Base-by-base conservation (phyloP, 2,888 invertebrate genomes). In the Cryptophagus acutangulus region DNA sequence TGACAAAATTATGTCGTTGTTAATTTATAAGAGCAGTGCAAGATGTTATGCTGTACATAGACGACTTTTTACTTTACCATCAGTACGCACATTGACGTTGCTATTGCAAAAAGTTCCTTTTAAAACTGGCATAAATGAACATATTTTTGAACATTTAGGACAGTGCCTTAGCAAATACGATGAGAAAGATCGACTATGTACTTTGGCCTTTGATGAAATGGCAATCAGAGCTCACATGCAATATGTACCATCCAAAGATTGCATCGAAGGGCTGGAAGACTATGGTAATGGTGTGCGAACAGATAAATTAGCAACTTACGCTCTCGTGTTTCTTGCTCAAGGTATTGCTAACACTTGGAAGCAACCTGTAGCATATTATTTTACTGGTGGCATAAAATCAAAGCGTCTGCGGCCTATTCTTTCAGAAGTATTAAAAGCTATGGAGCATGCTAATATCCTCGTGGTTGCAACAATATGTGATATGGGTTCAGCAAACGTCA, bases 1-100 rank as follows among this genome's bases (percentile, higher is more conserved):
- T 16, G 49, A 50, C 9, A 54, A 51, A 41, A 33, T 53, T 17
- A 31, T 50, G 12, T 41, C 49, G 8, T 36, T 51, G 6, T 33
- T 43, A 9, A 15, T 51, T 2, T 44, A 30, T 12, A 45, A 45
- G 34, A 17, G 35, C n/a, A 38, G 41, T 33, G 38, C 45, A 14
- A 41, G 30, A 17, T 45, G 45, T 33, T 41, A 42, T 17, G 3
- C 9, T 3, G 35, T 45, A 13, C 33, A 38, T 24, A 10, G 34
- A 20, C 28, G 36, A 17, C 13, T 45, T 15, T 18, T 45, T n/a
- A 15, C 33, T 31, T 15, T 44, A 17, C 44, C 44, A 13, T 36
- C 37, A 20, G 24, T 12, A 17, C 8, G 8, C 8, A 42, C 42
- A 14, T n/a, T 42, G 5, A 15, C 4, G 1, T n/a, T 9, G 17